Base-by-base conservation (phyloP, 2,888 invertebrate species). In the Tipula vernalis region DNA sequence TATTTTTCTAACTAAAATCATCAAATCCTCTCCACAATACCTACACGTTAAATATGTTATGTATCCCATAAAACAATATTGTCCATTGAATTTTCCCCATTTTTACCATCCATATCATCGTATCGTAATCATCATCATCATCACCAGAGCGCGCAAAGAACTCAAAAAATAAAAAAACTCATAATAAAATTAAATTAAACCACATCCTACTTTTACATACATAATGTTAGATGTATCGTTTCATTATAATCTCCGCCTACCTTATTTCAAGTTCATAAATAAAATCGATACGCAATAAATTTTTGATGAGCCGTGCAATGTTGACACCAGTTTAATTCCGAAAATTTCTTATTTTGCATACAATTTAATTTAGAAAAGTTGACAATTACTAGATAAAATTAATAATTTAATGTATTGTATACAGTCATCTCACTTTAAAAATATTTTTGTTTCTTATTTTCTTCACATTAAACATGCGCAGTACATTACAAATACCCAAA, bases 231-330 rank as follows among this genome's bases (percentile, higher is more conserved):
- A 71, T 71, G 71, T 71, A 71, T 71, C 71, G 71, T 71, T 71
- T 71, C 71, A 71, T 71, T 71, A 71, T 71, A 71, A 71, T 71
- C 71, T 71, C 71, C 71, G 71, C 71, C 71, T 71, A 71, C 71
- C 71, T 57, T 71, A 28, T 71, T 28, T 71, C 18, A 71, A 71
- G 2, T 57, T 57, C 6, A 57, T 57, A 71, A 71, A 71, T 28
- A 71, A 71, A 71, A 71, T 71, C 71, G 71, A 71, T 10, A 71
- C 10, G 12, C 2, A 1, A 71, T 71, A 71, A 28, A 71, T 10
- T 71, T 28, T 71, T 71, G 71, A 71, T 71, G n/a, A 71, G 71
- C 71, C 71, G 28, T 71, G 10, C 71, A 10, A 71, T 71, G 18
- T 28, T 71, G 71, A 71, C 71, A 28, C 10, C 71, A n/a, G 71